phyloP scores from a whole-genome alignment of 2,113 vertebrate genomes.

The Dermatemys mawii region DNA sequence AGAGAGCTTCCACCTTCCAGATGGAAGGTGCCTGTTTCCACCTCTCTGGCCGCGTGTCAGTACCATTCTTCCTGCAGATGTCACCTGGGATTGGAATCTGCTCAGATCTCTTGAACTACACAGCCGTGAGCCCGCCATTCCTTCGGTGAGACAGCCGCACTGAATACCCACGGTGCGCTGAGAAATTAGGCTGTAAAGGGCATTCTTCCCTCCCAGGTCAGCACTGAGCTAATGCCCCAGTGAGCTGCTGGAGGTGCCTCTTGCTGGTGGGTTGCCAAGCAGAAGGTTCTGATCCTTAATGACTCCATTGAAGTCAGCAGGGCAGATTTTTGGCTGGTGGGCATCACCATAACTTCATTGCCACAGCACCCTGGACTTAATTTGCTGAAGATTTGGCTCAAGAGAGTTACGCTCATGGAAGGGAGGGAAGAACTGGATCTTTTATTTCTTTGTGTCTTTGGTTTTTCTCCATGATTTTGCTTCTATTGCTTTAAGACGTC shows the following conservation, averaged over 20 bases:
- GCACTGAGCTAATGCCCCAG: not conserved
- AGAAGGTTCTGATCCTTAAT: not conserved
- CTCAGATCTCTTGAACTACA: not conserved
- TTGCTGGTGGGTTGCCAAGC: not conserved
- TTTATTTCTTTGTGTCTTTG: not conserved
- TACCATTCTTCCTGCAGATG: not conserved
- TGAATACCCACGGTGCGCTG: not conserved
- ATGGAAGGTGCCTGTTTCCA: not conserved
- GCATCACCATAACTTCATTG: accelerated
- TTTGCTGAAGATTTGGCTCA: not conserved
- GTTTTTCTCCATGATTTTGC: not conserved
- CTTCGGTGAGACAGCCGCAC: not conserved
- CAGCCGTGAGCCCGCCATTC: not conserved
- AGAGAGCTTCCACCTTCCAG: not conserved
- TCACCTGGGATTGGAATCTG: not conserved
- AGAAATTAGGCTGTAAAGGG: not conserved
- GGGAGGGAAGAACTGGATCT: not conserved
- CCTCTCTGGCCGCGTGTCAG: not conserved
- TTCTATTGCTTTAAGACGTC: not conserved
- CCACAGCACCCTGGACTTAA: not conserved
- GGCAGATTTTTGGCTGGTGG: not conserved
- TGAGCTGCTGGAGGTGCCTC: not conserved
- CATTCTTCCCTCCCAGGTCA: not conserved
- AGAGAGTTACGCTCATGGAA: not conserved
- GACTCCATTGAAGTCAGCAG: not conserved